Evolutionary conservation across 2,797 vertebrate species (phyloP).

Genomic region (Notoglanidium macrostoma): DNA sequence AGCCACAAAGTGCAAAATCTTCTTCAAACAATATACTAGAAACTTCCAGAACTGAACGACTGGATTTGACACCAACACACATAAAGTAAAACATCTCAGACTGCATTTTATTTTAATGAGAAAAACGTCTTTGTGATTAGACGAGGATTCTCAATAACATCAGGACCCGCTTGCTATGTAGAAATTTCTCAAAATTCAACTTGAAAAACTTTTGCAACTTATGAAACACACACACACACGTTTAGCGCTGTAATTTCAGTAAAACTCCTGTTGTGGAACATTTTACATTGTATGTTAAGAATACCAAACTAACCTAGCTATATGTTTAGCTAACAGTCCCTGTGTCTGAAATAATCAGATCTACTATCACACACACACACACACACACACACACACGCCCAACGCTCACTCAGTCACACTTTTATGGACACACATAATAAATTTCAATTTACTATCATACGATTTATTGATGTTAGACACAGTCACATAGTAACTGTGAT

Average conservation of each 20-base stretch:
- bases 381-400: neutral
- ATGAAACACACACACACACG: neutral
- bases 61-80: neutral
- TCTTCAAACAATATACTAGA: neutral
- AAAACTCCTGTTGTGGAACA: neutral
- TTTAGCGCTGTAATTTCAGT: neutral
- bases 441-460: neutral
- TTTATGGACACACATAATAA: neutral
- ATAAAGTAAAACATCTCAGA: neutral
- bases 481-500: neutral
- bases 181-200: neutral
- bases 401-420: neutral
- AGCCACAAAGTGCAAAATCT: neutral
- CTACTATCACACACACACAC: neutral
- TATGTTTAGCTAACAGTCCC: neutral
- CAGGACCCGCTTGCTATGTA: neutral
- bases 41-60: neutral
- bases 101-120: neutral
- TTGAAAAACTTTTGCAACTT: neutral
- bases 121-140: neutral
- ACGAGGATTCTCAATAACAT: neutral
- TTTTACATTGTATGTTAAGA: neutral
- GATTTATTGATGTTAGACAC: neutral
- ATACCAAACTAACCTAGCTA: neutral
- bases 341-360: neutral